Evolutionary conservation across 2,888 invertebrate species (phyloP).

Genomic region (Cheiracanthium punctorium): DNA sequence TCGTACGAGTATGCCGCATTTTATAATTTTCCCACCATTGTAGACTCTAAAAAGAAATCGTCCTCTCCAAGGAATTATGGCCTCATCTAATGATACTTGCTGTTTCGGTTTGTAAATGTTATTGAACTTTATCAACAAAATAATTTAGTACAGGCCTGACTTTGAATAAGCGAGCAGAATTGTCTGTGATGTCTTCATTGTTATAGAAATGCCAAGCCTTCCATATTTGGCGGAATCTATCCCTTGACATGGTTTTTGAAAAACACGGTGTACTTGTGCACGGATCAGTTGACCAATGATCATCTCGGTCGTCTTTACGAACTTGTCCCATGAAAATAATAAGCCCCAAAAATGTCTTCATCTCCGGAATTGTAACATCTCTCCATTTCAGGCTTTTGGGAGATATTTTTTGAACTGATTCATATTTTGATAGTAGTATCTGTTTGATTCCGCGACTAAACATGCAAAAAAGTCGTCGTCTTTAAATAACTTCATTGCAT

Average conservation of each 20-base stretch:
- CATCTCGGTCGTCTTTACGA: not conserved
- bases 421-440: too few relatives aligned
- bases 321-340: too few relatives aligned
- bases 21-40: not conserved
- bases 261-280: not conserved
- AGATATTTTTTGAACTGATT: too few relatives aligned
- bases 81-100: not conserved
- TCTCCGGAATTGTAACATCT: too few relatives aligned
- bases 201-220: not conserved
- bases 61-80: not conserved
- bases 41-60: not conserved
- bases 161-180: too few relatives aligned
- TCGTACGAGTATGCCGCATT: not conserved
- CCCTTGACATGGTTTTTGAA: too few relatives aligned
- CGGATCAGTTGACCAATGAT: constrained; percentile 21
- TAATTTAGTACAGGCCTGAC: too few relatives aligned
- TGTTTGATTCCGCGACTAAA: too few relatives aligned
- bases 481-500: constrained; percentile 17
- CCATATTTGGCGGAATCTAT: not conserved
- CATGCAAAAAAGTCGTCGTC: constrained; percentile 6
- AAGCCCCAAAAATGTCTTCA: too few relatives aligned
- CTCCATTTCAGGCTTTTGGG: too few relatives aligned
- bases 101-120: not conserved
- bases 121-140: too few relatives aligned
- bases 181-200: constrained; percentile 7